Base-by-base conservation (phyloP, 2,888 invertebrate species). In the Fragum fragum region DNA sequence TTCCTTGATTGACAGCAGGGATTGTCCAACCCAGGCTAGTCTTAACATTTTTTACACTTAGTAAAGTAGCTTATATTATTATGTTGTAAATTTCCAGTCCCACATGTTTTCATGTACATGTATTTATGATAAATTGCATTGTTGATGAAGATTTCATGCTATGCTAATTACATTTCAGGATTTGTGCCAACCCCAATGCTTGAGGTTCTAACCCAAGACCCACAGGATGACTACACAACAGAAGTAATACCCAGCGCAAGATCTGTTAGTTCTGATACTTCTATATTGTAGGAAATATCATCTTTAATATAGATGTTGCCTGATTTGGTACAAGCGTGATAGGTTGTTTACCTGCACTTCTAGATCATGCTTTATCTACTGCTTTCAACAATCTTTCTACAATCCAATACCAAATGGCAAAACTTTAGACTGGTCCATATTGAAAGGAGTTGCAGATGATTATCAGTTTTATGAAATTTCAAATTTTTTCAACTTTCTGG, bases 221-320 rank as follows among this genome's bases (percentile, higher is more conserved):
- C 47, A 5, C 47, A 47, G 47, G 47, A 47, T 57, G 26, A 5
- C 57, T 57, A 23, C 57, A 23, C 28, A n/a, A 28, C 57, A n/a
- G 57, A 57, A 28, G 28, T 57, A 7, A 6, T 26, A 11, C 57
- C 57, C 57, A 57, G 57, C 57, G 23, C 57, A 5, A 21, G 57
- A 26, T 57, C 57, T 57, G 57, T 57, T 57, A 57, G 57, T 57
- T 26, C 57, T 23, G 11, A n/a, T 26, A 21, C 57, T 57, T 57
- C 57, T 57, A 57, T 21, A 21, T 57, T 57, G 57, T 57, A 57
- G 21, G 57, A 57, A 47, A 47, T 18, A 47, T 18, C 14, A 47
- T 47, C 2, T 47, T 47, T 47, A 47, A 47, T 47, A 16, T 47
- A 47, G 47, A 47, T 47, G 47, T 47, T 47, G 47, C 7, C n/a